Base-by-base conservation (phyloP, 2,888 invertebrate genomes). In the Amblyjoppa fuscipennis region DNA sequence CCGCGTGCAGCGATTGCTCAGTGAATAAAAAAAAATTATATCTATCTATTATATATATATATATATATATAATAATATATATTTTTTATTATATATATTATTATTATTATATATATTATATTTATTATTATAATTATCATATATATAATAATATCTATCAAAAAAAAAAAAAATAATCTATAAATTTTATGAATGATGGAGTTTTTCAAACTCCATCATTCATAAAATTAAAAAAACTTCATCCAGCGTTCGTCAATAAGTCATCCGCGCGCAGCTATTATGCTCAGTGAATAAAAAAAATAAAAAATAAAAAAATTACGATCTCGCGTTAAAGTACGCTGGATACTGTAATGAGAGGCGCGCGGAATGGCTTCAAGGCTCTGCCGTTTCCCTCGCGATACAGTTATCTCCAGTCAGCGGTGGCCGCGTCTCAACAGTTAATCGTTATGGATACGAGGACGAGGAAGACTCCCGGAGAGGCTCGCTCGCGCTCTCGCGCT, bases 371-470 rank as follows among this genome's bases (percentile, higher is more conserved):
- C 83, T 85, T 85, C 85, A 83, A 85, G 85, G 80, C 76, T 85
- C 80, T 69, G 81, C 64, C 83, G 79, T 28, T 64, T 31, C 28
- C 31, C 71, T 83, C 76, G 80, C 85, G 83, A 85, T 83, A 85
- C 85, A 85, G 85, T 85, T 85, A 85, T 83, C 76, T 85, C 80
- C 85, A 83, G 85, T 85, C 83, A 80, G 83, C 80, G 85, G 85
- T 76, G 80, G 85, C 76, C 71, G 66, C 31, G 34, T 16, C 83
- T 75, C 83, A 80, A 80, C 83, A 83, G 85, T 85, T 85, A 85
- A 80, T 85, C 85, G 85, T 85, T 83, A 76, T 73, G 76, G 83
- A 64, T 83, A 83, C 85, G 83, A 85, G 85, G 85, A 85, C 85
- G 85, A 85, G 80, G 75, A 75, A 70, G 76, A 83, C 76, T 81